phyloP scores from a whole-genome alignment of 2,888 invertebrate genomes.

The Perdita meconis region DNA sequence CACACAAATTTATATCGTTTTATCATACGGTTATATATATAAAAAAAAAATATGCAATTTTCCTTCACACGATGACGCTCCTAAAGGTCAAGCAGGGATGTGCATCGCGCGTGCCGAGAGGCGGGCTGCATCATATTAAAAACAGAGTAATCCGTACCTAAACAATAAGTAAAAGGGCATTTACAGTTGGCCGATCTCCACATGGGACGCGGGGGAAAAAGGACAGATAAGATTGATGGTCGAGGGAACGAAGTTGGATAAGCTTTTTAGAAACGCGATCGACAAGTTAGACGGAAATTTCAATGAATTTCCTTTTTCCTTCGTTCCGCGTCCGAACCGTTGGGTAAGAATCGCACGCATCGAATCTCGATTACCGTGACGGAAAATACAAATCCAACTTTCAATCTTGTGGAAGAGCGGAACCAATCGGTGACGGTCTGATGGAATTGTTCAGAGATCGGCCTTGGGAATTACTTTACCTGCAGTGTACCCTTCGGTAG shows the following conservation, averaged over 20 bases:
- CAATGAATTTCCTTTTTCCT: not conserved
- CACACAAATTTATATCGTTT: not conserved
- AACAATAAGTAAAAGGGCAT: conserved; percentile 82
- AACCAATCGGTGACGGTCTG: conserved; percentile 27
- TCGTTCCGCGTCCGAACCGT: not conserved
- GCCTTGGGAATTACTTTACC: conserved; percentile 85
- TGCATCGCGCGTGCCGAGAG: conserved; percentile 80
- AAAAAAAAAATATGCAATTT: conserved; percentile 1
- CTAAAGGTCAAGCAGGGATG: conserved; percentile 69
- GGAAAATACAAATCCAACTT: conserved; percentile 31
- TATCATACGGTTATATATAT: not conserved
- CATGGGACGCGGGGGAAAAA: conserved; percentile 44
- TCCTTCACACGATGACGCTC: conserved; percentile 69
- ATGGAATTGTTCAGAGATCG: conserved; percentile 80
- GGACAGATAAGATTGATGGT: conserved; percentile 1
- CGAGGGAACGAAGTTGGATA: conserved; percentile 48
- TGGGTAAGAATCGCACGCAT: not conserved
- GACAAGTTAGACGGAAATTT: conserved; percentile 9
- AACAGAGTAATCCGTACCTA: conserved; percentile 83
- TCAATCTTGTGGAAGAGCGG: conserved; percentile 40
- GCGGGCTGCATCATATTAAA: conserved; percentile 79
- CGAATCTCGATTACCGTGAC: not conserved
- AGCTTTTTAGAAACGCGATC: conserved; percentile 32
- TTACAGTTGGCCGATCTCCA: conserved; percentile 82
- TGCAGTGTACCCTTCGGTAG: conserved; percentile 83